Base-by-base conservation (phyloP, 2,113 vertebrate species). In the Strix aluco region DNA sequence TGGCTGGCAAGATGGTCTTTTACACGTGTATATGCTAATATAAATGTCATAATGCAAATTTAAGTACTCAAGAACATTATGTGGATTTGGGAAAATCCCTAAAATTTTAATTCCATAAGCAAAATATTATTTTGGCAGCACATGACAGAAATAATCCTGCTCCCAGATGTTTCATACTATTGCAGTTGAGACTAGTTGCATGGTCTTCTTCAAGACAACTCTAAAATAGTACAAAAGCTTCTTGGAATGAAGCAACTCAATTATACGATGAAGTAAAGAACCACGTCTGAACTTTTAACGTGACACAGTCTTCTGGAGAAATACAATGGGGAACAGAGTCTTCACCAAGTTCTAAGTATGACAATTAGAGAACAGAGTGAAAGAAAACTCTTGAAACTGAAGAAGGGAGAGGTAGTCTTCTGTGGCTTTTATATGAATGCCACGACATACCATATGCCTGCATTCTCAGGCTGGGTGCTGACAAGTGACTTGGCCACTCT, bases 31-130 rank as follows among this genome's bases (percentile, higher is more conserved):
- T 84, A 91, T 96, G 92, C 92, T 95, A 92, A 97, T 93, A 65
- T 95, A 79, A 83, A 93, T 73, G 82, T 86, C 93, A 88, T 92
- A 88, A 90, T 91, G 94, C 90, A 91, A 94, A 91, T 87, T 86
- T 86, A 94, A 95, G 81, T 55, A 69, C 73, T 73, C 49, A 70
- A 87, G 90, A 95, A 94, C 90, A 58, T 94, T 91, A 81, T 78
- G 73, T 93, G 93, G 96, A 96, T 96, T 95, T 87, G 86, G 95
- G 78, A 95, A 96, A 97, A 96, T 94, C 94, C 92, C 71, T 55
- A 67, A 87, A 94, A 92, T 84, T 95, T 92, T 96, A 96, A 97
- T 96, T 96, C 95, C 86, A 81, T 96, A 97, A 96, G 96, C 86
- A 97, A 97, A 97, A 96, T 96, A 79, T 77, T 86, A 95, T 93